Evolutionary conservation across 2,888 invertebrate genomes (phyloP), one percentile per base, ranked within the genome.

Genomic region (Lutraria lutraria): DNA sequence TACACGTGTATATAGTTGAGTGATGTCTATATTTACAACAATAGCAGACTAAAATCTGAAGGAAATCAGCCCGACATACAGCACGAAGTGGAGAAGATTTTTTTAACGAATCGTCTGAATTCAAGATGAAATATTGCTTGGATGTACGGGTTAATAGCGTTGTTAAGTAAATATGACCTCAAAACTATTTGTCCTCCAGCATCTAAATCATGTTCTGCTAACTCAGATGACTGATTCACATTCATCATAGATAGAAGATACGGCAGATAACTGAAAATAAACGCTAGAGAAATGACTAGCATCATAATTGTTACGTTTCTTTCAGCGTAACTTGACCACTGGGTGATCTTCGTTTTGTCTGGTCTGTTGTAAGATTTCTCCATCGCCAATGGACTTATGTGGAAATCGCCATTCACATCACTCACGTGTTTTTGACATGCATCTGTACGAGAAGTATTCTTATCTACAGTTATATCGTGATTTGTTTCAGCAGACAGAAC

Each of bases 101-200:
- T 56, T 29, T 81, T 81, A 0, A 83, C 87, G 54, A 87, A 87
- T 16, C 8, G 43, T 25, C 83, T 52, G 79, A 83, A 87, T 16
- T 54, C 53, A 19, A 53, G 34, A 29, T 87, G 83, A 25, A 87
- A 87, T 1, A 84, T n/a, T 25, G 81, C 60, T 8, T 80, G 60
- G 2, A 88, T 81, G 84, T 84, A 88, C 1, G 88, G 88, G 29
- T 88, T 88, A 4, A 88, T 81, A 34, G 81, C 84, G 29, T 53
- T 88, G 31, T 88, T 88, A n/a, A 88, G 0, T 19, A 88, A 60
- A 31, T 56, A 84, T 0, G 87, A 84, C 31, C 88, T 31, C 4
- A 84, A 21, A 25, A 81, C 88, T 34, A 88, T 80, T 25, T 88
- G 88, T 31, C 84, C 43, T 29, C 84, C 88, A 0, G 52, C 84